Evolutionary conservation across 2,113 vertebrate genomes (phyloP).

Genomic region (Pseudopodoces humilis): DNA sequence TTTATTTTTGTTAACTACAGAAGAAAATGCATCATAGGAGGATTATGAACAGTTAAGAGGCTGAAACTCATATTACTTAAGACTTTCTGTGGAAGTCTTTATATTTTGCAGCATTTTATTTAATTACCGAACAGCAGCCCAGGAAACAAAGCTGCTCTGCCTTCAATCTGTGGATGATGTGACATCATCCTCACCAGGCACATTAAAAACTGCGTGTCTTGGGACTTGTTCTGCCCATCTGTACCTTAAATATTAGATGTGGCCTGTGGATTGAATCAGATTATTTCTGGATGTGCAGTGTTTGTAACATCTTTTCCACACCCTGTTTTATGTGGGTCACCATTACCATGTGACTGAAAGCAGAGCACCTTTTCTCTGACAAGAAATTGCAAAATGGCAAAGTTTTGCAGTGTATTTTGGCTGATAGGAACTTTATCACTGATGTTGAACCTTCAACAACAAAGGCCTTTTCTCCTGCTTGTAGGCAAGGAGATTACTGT

Average conservation of each 20-base stretch:
- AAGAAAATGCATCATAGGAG: neutral
- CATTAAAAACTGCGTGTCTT: neutral
- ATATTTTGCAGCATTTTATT: constrained; percentile 15
- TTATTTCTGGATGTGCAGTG: neutral
- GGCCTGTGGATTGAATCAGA: neutral
- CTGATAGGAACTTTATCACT: neutral
- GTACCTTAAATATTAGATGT: neutral
- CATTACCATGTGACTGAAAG: neutral
- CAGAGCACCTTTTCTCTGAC: neutral
- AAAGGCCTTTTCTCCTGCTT: neutral
- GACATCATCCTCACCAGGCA: neutral
- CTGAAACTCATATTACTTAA: neutral
- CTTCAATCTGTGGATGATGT: neutral
- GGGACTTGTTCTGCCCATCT: neutral
- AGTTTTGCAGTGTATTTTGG: neutral
- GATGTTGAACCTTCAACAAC: neutral
- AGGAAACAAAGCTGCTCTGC: neutral
- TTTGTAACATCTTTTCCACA: neutral
- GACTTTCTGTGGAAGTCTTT: neutral
- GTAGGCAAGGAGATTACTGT: neutral
- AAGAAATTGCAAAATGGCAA: neutral
- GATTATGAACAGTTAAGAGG: neutral
- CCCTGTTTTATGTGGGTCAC: neutral
- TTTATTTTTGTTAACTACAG: constrained; percentile 3
- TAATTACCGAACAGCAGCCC: neutral